Evolutionary conservation across 1,140 invertebrate genomes (phyloP), one percentile per base, ranked within the genome.

Genomic region (Zaprionus ornatus): DNA sequence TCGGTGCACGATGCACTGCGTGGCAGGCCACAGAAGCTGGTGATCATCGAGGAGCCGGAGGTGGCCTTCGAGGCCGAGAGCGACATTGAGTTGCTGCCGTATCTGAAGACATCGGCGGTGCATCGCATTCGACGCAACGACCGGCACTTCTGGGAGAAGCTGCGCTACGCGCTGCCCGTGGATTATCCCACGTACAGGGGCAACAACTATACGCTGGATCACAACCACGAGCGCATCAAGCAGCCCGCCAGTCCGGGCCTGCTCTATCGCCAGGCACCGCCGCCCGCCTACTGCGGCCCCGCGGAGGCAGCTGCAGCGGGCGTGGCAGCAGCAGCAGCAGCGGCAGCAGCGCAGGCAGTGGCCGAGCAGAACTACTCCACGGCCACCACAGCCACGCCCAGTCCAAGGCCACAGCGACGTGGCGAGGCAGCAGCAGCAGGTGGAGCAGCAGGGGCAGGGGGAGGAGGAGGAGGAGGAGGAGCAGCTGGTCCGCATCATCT

Each of bases 111-210:
- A 2, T 96, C 97, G 93, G 97, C 97, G 82, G 96, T 95, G 82
- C 94, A 98, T 65, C 95, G 96, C 65, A 94, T 98, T 29, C 95
- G 96, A 52, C 98, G 97, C 96, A 96, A 96, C 74, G 97, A 98
- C 92, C 96, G 96, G 82, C 94, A 96, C 76, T 98, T 98, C 92
- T 98, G 97, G 97, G 97, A 98, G 88, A 96, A 97, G 90, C 94
- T 98, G 80, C 94, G 96, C 66, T 98, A 97, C 93, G 96, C 97
- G 5, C 95, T 99, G 95, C 97, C 97, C 50, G 94, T 94, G 10
- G 91, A 93, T 50, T 94, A 94, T 69, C 95, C 95, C 76, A 90
- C 81, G 1, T 93, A 88, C 91, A 94, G 93, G 67, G 93, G 94
- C 65, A 95, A 95, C 92, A 94, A 95, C 78, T 95, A 95, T 83